Conservation (phyloP, 2,113 vertebrate genomes). For the Chauna torquata region DNA sequence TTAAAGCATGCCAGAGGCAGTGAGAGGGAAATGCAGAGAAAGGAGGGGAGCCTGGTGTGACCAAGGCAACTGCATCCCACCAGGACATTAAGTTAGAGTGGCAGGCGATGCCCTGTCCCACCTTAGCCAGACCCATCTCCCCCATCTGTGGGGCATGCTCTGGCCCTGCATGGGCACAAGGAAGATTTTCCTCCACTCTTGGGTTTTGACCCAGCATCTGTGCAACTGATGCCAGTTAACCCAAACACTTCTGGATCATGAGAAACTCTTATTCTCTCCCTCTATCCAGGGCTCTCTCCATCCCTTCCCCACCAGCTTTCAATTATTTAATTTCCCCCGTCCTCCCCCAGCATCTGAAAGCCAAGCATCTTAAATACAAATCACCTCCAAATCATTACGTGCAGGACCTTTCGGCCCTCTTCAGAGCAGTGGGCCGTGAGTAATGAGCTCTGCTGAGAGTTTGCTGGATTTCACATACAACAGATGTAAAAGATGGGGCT, state of each 20-base stretch:
- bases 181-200: neutral
- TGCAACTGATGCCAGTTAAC: rapidly evolving
- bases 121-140: neutral
- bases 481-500: neutral
- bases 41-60: neutral
- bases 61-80: rapidly evolving
- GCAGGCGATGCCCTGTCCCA: neutral
- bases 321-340: constrained; percentile 59
- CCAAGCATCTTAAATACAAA: constrained; percentile 72
- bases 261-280: neutral
- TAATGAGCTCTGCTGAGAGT: constrained; percentile 79
- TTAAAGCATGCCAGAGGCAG: neutral
- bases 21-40: neutral
- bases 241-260: rapidly evolving
- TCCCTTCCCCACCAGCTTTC: constrained; percentile 35
- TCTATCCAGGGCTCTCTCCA: neutral
- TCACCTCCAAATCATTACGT: constrained; percentile 69
- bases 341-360: neutral
- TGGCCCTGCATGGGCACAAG: rapidly evolving
- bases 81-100: neutral
- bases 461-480: constrained; percentile 50
- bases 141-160: neutral
- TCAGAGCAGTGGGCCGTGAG: constrained; percentile 33
- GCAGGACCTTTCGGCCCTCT: constrained; percentile 65
- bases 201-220: neutral